Evolutionary conservation across 2,113 vertebrate genomes (phyloP).

Genomic region (Baryphthengus martii): DNA sequence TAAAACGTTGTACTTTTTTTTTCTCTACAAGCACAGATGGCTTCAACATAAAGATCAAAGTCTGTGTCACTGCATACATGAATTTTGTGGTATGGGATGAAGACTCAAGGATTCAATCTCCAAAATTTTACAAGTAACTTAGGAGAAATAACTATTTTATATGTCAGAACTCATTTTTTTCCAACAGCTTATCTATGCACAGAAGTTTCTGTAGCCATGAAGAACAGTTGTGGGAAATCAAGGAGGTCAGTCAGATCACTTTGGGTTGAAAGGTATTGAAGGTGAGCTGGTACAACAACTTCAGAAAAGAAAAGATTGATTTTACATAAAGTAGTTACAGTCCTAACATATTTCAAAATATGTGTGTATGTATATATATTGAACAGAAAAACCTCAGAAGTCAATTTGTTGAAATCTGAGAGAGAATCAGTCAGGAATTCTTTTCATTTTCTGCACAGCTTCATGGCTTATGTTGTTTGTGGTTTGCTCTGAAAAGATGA

Average conservation of each 20-base stretch:
- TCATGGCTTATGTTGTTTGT: neutral
- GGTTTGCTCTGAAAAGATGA: neutral
- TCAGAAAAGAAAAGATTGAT: neutral
- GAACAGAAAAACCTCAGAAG: neutral
- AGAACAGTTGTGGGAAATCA: neutral
- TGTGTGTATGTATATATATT: no score
- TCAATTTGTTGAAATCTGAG: neutral
- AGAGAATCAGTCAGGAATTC: neutral
- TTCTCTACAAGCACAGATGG: neutral
- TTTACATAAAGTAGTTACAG: neutral
- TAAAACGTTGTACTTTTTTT: neutral
- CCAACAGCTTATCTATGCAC: neutral
- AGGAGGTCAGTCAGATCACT: neutral
- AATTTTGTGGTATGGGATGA: neutral
- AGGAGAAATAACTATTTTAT: neutral
- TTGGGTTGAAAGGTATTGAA: neutral
- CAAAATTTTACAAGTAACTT: neutral
- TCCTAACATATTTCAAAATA: neutral
- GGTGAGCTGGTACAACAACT: neutral
- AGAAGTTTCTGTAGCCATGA: neutral
- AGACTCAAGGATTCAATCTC: neutral
- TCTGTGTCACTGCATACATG: neutral
- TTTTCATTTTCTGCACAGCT: neutral
- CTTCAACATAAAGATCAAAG: neutral
- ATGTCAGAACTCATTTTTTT: neutral